Base-by-base conservation (phyloP, 2,113 vertebrate species). In the Syngnathus scovelli region DNA sequence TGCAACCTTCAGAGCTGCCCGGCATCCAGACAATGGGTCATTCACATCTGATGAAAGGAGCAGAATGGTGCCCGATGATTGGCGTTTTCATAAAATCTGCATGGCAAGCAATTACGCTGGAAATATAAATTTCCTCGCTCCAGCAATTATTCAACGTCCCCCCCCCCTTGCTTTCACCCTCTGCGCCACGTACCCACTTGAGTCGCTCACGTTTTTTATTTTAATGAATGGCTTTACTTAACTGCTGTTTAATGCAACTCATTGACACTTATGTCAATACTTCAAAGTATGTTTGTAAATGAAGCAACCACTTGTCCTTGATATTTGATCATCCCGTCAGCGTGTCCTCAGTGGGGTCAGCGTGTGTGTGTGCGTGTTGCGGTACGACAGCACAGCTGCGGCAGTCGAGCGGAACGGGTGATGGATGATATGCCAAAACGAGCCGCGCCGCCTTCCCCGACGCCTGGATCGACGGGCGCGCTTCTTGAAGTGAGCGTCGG, bases 401-500 rank as follows among this genome's bases (percentile, higher is more conserved):
- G 83, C 74, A 86, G 71, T 71, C 64, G 58, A 86, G 81, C 78
- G 78, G 81, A 85, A 85, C 81, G 68, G 51, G 78, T 90, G 90
- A 92, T 91, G 90, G 85, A 90, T 89, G 83, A 84, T 70, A 74
- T 88, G 87, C 78, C 87, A 88, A 78, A 79, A 64, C 27, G 66
- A 75, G 68, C 70, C n/a, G 56, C 46, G 70, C 78, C 67, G 76
- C 83, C 78, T 76, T 79, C 81, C 66, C 67, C 59, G 75, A 68
- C 65, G 69, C 74, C 70, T 59, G 38, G 78, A 90, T 81, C 83
- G 86, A 88, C 86, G 86, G 83, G 64, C 85, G 11, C 69, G 63
- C 68, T 79, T 83, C 74, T 71, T 36, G 38, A 71, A 51, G 49
- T n/a, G 12, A 64, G 83, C 83, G 79, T 86, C 85, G 21, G 83